These are phyloP conservation scores for Chesias legatella DNA, from an alignment of 2,888 invertebrate genomes.

Conservation along the genomic window DNA sequence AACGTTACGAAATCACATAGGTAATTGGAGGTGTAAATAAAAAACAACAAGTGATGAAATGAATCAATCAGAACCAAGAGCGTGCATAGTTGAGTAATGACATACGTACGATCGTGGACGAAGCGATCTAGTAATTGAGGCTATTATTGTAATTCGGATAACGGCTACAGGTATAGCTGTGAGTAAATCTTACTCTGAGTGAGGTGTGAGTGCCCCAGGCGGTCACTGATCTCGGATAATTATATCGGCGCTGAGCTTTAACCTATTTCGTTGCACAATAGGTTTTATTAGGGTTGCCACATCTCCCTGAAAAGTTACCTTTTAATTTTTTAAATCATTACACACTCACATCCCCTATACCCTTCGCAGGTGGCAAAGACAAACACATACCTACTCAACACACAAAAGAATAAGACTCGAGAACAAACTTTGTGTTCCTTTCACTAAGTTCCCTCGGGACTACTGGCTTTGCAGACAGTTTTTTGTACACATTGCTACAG, in stretches of 20 bases:
- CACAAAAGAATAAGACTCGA: too few relatives aligned
- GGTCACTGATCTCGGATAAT: slow-evolving; percentile 54
- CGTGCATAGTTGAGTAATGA: slow-evolving; percentile 32
- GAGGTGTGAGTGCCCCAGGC: slow-evolving; percentile 53
- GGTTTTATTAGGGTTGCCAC: slow-evolving; percentile 12
- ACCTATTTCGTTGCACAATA: slow-evolving; percentile 57
- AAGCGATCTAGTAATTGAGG: slow-evolving; percentile 30
- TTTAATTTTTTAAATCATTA: too few relatives aligned
- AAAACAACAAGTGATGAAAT: slow-evolving; percentile 27
- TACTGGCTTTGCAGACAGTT: too few relatives aligned
- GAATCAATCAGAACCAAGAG: slow-evolving; percentile 16
- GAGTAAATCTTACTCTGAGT: too few relatives aligned
- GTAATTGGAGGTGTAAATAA: slow-evolving; percentile 16
- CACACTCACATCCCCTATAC: too few relatives aligned
- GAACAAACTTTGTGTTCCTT: too few relatives aligned
- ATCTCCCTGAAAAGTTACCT: too few relatives aligned
- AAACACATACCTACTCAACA: too few relatives aligned
- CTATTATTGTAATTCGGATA: slow-evolving; percentile 49
- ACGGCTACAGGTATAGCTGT: slow-evolving; percentile 28
- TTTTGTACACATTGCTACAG: too few relatives aligned
- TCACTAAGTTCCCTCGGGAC: too few relatives aligned
- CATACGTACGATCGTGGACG: slow-evolving; percentile 38
- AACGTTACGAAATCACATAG: background rate
- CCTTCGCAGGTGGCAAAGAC: too few relatives aligned
- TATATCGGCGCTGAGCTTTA: slow-evolving; percentile 41